Evolutionary conservation across 2,888 invertebrate species (phyloP).

Genomic region (Amaurobius ferox): DNA sequence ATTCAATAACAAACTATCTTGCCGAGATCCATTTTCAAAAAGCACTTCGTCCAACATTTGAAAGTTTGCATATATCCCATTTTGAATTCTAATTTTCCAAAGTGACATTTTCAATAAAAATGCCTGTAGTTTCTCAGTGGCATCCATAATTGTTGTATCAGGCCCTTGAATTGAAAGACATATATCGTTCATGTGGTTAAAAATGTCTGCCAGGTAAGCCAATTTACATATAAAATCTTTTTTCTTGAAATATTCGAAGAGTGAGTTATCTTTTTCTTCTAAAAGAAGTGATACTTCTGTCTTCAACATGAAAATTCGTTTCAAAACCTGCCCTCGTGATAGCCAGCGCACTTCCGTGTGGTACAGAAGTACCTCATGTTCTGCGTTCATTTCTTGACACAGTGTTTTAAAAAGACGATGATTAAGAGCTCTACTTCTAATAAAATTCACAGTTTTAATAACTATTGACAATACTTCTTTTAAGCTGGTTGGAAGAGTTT

Average conservation of each 20-base stretch:
- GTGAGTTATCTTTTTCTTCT: slow-evolving; percentile 24
- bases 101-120: slow-evolving; percentile 29
- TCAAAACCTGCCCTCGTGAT: slow-evolving; percentile 52
- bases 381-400: slow-evolving; percentile 33
- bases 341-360: slow-evolving; percentile 47
- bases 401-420: slow-evolving; percentile 48
- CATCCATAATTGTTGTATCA: slow-evolving; percentile 29
- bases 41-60: slow-evolving; percentile 19
- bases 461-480: slow-evolving; percentile 56
- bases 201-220: slow-evolving; percentile 26
- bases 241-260: slow-evolving; percentile 26
- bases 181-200: slow-evolving; percentile 24
- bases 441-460: slow-evolving; percentile 46
- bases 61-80: slow-evolving; percentile 20
- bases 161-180: slow-evolving; percentile 28
- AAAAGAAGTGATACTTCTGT: slow-evolving; percentile 32
- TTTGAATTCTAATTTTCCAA: slow-evolving; percentile 18
- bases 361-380: slow-evolving; percentile 54
- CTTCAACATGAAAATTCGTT: slow-evolving; percentile 51
- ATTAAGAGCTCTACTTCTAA: slow-evolving; percentile 60
- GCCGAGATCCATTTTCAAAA: slow-evolving; percentile 18
- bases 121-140: slow-evolving; percentile 32
- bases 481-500: slow-evolving; percentile 54
- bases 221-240: slow-evolving; percentile 29
- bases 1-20: slow-evolving; percentile 23